A percentile compares a stretch with the other conserved stretches of the same genome.
Evolutionary conservation across 2,113 vertebrate genomes (phyloP).

Genomic region (Phoxinus phoxinus): DNA sequence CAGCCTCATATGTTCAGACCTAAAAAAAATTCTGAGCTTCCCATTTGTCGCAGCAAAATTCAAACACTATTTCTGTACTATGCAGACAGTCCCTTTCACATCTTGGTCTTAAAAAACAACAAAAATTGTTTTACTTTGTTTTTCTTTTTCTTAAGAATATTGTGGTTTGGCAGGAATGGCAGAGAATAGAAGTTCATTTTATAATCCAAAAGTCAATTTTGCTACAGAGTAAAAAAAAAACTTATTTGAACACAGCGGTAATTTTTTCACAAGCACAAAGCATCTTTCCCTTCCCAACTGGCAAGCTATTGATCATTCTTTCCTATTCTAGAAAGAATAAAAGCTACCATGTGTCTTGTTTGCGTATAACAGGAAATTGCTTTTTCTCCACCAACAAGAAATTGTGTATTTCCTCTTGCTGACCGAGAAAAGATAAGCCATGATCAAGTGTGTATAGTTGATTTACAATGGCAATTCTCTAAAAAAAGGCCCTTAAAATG

Average conservation of each 20-base stretch:
- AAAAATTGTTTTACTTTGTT: not conserved
- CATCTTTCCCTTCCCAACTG: not conserved
- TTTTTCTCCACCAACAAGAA: constrained; percentile 38
- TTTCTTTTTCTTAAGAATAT: not conserved
- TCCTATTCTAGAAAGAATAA: not conserved
- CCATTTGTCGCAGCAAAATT: constrained; percentile 50
- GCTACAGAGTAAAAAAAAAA: not conserved
- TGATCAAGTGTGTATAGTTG: not conserved
- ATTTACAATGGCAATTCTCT: not conserved
- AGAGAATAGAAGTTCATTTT: not conserved
- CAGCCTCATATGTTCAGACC: constrained; percentile 53
- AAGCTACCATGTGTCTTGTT: constrained; percentile 8
- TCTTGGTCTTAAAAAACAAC: constrained; percentile 48
- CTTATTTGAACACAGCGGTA: not conserved
- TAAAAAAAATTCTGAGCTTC: constrained; percentile 54
- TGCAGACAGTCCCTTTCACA: constrained; percentile 43
- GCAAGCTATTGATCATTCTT: constrained; percentile 13
- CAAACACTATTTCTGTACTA: constrained; percentile 29
- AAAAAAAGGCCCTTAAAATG: constrained; percentile 9
- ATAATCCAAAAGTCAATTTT: constrained; percentile 1
- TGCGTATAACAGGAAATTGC: constrained; percentile 25
- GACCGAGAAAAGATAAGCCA: not conserved
- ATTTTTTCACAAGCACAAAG: not conserved
- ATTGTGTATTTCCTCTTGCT: constrained; percentile 14
- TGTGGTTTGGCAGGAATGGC: not conserved